Conservation (phyloP, 2,113 vertebrate genomes). For the Sturnus vulgaris region DNA sequence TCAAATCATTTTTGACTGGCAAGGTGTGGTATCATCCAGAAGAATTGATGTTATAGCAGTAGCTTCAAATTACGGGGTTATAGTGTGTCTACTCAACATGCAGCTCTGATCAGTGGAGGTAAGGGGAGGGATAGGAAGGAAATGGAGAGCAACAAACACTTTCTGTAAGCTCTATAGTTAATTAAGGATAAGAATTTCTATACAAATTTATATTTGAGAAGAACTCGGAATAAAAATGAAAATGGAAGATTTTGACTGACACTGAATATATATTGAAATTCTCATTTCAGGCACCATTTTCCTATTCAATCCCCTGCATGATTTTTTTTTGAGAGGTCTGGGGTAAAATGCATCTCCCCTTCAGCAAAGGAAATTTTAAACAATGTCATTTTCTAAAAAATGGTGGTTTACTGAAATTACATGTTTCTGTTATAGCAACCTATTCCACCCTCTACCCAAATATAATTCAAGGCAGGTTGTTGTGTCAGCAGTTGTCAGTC, state of each 20-base stretch:
- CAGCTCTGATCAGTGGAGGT: constrained; percentile 7
- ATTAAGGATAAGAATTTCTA: constrained; percentile 28
- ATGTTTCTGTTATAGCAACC: constrained; percentile 13
- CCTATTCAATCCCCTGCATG: neutral
- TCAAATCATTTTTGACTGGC: constrained; percentile 28
- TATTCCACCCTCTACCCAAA: neutral
- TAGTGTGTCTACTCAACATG: constrained; percentile 5
- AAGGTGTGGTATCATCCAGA: constrained; percentile 49
- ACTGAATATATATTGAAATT: neutral
- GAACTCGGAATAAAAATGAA: constrained; percentile 18
- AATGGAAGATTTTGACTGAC: neutral
- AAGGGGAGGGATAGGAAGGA: neutral
- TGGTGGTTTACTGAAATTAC: constrained; percentile 31
- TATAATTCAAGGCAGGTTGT: constrained; percentile 28
- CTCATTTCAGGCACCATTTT: neutral
- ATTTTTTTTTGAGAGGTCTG: neutral
- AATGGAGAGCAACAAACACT: neutral
- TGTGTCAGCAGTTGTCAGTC: constrained; percentile 51
- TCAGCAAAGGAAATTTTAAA: constrained; percentile 29
- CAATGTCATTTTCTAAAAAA: constrained; percentile 21
- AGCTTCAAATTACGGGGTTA: constrained; percentile 30
- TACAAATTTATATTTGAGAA: constrained; percentile 1
- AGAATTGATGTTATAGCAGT: neutral
- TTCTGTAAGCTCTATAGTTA: neutral
- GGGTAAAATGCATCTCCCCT: neutral